Percentiles rank a stretch among this genome's conserved stretches.
Evolutionary conservation across 2,113 vertebrate species (phyloP).

Genomic region (Hippopotamus amphibius): DNA sequence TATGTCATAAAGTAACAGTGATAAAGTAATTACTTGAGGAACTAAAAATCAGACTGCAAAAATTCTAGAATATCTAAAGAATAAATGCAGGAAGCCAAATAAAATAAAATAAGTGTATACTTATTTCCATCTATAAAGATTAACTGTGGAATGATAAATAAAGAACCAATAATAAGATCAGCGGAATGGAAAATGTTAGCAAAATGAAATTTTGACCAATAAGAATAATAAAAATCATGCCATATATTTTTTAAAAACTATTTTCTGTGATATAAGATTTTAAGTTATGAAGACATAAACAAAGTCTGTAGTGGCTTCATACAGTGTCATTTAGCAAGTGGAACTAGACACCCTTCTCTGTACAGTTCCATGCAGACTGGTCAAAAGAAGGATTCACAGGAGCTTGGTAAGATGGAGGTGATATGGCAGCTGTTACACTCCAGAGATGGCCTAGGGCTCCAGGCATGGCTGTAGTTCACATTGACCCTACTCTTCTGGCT

Average conservation of each 20-base stretch:
- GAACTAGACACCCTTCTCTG: neutral
- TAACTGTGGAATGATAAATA: neutral
- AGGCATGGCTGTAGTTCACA: too few species aligned
- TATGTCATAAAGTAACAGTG: neutral
- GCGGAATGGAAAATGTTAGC: neutral
- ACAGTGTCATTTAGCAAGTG: neutral
- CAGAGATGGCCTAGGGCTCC: neutral
- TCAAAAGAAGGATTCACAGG: neutral
- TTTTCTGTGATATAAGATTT: neutral
- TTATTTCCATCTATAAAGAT: neutral
- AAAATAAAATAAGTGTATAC: neutral
- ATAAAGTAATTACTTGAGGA: neutral
- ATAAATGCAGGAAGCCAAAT: neutral
- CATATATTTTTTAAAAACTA: neutral
- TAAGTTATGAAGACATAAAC: neutral
- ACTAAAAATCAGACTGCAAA: neutral
- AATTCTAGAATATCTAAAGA: neutral
- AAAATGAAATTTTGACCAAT: neutral
- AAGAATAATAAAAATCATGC: neutral
- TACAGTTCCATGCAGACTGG: neutral
- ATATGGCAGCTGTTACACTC: fast-evolving
- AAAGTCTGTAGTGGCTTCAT: neutral
- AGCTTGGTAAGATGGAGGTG: neutral
- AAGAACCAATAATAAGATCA: neutral
- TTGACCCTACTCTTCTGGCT: neutral